Percentiles rank a stretch among this genome's conserved stretches.
phyloP scores from a whole-genome alignment of 2,797 vertebrate genomes.

The Sciurus carolinensis region DNA sequence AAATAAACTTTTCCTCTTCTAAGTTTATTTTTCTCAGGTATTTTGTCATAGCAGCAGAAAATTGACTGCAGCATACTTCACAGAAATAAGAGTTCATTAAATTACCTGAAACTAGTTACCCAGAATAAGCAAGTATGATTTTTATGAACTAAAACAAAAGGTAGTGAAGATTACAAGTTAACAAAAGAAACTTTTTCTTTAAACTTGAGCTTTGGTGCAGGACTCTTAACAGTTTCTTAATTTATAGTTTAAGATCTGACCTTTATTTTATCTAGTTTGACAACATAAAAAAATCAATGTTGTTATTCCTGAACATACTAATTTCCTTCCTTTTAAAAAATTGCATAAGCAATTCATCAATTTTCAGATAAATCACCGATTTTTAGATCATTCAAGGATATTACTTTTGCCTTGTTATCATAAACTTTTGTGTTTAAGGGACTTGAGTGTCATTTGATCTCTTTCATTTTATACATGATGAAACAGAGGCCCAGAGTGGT shows the following conservation, averaged over 20 bases:
- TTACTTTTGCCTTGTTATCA: neutral
- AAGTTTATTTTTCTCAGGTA: neutral
- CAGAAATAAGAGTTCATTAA: neutral
- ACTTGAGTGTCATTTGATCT: neutral
- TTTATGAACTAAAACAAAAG: neutral
- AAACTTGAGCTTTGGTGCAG: constrained; percentile 29
- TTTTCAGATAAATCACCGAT: neutral
- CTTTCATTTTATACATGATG: neutral
- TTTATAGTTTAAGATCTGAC: constrained; percentile 33
- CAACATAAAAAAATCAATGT: neutral
- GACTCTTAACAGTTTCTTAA: neutral
- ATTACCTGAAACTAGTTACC: neutral
- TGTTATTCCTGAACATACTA: neutral
- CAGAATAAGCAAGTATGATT: neutral
- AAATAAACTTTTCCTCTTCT: neutral
- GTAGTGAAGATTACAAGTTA: neutral
- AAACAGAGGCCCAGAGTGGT: neutral
- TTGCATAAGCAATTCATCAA: neutral
- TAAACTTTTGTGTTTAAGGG: neutral
- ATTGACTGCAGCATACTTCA: neutral
- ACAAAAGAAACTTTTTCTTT: neutral
- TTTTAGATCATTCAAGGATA: constrained; percentile 17
- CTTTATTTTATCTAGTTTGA: constrained; percentile 50
- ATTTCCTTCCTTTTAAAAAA: constrained; percentile 33
- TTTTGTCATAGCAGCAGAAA: neutral